Evolutionary conservation across 2,888 invertebrate genomes (phyloP), one percentile per base, ranked within the genome.

Genomic region (Chrysolina oricalcia): DNA sequence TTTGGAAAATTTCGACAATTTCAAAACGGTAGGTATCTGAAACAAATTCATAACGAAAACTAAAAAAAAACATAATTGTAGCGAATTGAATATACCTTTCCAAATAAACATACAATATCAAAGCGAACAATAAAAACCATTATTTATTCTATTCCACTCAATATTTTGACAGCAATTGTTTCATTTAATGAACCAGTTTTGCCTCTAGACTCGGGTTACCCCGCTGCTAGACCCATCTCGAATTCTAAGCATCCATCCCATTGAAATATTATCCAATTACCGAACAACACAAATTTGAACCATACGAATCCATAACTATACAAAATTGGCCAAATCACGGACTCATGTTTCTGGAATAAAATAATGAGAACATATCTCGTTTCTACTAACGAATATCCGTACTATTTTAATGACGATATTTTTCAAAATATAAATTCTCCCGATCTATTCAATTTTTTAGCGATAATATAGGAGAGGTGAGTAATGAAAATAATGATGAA

Each of bases 271-370:
- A 27, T 35, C 59, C 59, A 59, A 59, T 59, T 59, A 59, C 35
- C 27, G 2, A 35, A 59, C 59, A 59, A 59, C 23, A 27, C n/a
- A 59, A 59, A 59, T 35, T 59, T 27, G 35, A 23, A 59, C 35
- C 59, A 35, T 59, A 6, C 35, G 8, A 23, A 35, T 23, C 59
- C 59, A 23, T 17, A 35, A 35, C 59, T 59, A 35, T n/a, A 35
- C 10, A 35, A 59, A 59, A 59, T 59, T 35, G 35, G 59, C 35
- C 35, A 59, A 59, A 59, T 59, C 59, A 59, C 35, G 35, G 35
- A 59, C 13, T 59, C 59, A 35, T 35, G 59, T 59, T 59, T 59
- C 59, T 59, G 59, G 27, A 59, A 59, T 35, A 59, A 59, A 59
- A 59, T 59, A 59, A 59, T 35, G 59, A 59, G 59, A 27, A n/a